Evolutionary conservation across 2,113 vertebrate genomes (phyloP).

Genomic region (Alces alces): DNA sequence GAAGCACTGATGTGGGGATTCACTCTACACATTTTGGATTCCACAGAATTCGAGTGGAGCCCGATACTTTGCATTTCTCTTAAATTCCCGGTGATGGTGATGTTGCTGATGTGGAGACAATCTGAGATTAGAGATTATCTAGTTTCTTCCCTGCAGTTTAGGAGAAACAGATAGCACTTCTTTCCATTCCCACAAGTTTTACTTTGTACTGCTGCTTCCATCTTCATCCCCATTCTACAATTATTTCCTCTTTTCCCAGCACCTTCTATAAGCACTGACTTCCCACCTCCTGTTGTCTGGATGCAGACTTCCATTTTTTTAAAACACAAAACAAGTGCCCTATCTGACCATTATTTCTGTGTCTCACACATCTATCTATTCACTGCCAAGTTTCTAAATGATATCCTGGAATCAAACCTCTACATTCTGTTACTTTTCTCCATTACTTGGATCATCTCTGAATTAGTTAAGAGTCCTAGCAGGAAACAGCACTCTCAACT

Average conservation of each 20-base stretch:
- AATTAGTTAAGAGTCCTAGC: not conserved
- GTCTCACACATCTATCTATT: not conserved
- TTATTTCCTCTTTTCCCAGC: not conserved
- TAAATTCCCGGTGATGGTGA: not conserved
- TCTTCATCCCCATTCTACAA: not conserved
- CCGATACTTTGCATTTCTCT: not conserved
- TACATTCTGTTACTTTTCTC: not conserved
- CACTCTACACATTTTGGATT: not conserved
- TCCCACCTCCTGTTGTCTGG: not conserved
- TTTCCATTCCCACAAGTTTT: not conserved
- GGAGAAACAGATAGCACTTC: not conserved
- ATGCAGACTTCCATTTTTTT: not conserved
- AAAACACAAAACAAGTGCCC: not conserved
- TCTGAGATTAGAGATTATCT: not conserved
- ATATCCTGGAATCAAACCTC: not conserved
- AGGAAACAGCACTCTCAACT: not conserved
- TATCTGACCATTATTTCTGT: not conserved
- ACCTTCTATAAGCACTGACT: not conserved
- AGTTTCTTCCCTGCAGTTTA: not conserved
- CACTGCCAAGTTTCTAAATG: not conserved
- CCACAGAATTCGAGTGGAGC: not conserved
- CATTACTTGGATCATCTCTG: not conserved
- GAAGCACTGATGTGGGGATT: not conserved
- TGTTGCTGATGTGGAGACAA: not conserved
- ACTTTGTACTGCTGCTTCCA: not conserved